Base-by-base conservation (phyloP, 1,140 invertebrate genomes). In the Ceratina calcarata region DNA sequence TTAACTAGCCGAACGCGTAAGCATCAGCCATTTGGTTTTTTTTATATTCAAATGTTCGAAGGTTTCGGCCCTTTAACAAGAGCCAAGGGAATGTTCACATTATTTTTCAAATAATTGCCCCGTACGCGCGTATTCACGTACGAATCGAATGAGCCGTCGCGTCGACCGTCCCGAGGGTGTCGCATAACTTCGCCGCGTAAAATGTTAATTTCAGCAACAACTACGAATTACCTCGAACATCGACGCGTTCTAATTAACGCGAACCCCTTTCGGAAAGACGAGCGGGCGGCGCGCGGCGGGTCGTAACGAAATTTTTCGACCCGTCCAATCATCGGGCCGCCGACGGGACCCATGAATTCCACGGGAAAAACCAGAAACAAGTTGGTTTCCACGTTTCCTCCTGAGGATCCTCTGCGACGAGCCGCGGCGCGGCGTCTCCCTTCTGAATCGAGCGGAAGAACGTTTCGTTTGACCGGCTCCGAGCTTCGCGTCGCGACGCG, bases 231-330 rank as follows among this genome's bases (percentile, higher is more conserved):
- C 67, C 62, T 49, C 24, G 7, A 15, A 69, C 32, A 70, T 55
- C 69, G 65, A 10, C 53, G n/a, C n/a, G 55, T 24, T 68, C 64
- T 61, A 60, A 80, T 60, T 71, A 72, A 84, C 70, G 57, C 66
- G 18, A 7, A 18, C 3, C 49, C 20, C 1, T 6, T 22, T 12
- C 12, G 37, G 37, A 78, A 71, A 71, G 75, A 62, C 62, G 37
- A 45, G 37, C 37, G 37, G 37, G 37, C 37, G 37, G 37, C 37
- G 27, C 27, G 27, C 2, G 27, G 27, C 27, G 37, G 37, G 37
- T 45, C 6, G 37, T 45, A 18, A 61, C 27, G 55, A 45, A 37
- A 70, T 22, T 61, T 70, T 70, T 53, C 24, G 8, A 8, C n/a
- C 57, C 20, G n/a, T 16, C 57, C 75, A 70, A 77, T 62, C 45